Conservation (phyloP, 1,140 invertebrate species). For the Aphis craccivora region DNA sequence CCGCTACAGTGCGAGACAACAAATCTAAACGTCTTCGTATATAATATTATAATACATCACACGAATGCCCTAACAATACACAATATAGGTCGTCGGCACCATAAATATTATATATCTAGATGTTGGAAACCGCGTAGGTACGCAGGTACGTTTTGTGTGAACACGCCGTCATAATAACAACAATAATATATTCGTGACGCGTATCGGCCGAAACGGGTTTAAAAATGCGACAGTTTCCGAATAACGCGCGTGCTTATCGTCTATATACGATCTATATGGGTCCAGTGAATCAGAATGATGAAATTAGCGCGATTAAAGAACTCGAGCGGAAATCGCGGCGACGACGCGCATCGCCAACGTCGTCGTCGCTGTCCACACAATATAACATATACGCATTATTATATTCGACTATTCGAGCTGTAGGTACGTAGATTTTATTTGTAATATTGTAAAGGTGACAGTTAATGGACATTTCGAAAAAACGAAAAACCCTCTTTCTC, state of each 20-base stretch:
- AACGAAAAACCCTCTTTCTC: not conserved
- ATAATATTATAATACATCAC: not conserved
- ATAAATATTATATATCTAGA: not conserved
- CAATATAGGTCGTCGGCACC: not conserved
- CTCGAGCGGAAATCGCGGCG: constrained; percentile 8
- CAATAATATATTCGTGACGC: not conserved
- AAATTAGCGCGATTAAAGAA: constrained; percentile 44
- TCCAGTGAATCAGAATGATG: not conserved
- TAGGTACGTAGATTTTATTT: not conserved
- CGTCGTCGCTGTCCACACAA: not conserved
- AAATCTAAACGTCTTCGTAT: not conserved
- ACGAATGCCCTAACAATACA: not conserved
- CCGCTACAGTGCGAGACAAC: not conserved
- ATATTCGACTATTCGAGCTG: not conserved
- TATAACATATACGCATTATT: not conserved
- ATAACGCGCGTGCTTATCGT: not conserved
- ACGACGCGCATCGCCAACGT: not conserved
- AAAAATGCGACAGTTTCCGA: constrained; percentile 25
- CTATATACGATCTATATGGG: not conserved
- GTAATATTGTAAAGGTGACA: not conserved
- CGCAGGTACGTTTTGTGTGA: not conserved
- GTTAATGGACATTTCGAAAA: not conserved
- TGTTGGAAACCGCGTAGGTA: not conserved
- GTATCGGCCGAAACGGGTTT: not conserved
- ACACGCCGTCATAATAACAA: not conserved